Evolutionary conservation across 2,797 vertebrate species (phyloP).

Genomic region (Fratercula arctica): DNA sequence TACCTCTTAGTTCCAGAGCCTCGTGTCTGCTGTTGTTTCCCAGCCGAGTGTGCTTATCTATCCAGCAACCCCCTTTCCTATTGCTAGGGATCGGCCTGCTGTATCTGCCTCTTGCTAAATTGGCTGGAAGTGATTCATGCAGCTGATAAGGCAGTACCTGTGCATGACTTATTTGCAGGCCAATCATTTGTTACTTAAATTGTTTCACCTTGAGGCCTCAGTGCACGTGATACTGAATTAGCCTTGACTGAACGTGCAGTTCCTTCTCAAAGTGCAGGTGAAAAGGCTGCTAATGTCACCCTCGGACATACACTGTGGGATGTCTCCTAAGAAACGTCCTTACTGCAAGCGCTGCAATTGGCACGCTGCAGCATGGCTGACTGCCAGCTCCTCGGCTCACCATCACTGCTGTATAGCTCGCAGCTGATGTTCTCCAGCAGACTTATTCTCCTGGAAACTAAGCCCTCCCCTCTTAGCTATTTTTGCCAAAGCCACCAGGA

Average conservation of each 20-base stretch:
- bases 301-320: fast-evolving
- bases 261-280: neutral
- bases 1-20: neutral
- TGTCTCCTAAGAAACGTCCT: neutral
- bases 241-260: neutral
- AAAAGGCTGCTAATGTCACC: neutral
- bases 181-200: neutral
- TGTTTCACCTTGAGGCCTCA: neutral
- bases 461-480: neutral
- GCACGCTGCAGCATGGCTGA: neutral
- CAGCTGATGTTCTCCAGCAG: neutral
- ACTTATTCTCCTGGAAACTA: neutral
- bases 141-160: neutral
- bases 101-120: neutral
- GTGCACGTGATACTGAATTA: fast-evolving
- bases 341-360: neutral
- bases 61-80: neutral
- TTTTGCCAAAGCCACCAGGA: too few relatives aligned
- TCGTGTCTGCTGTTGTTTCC: neutral
- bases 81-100: neutral
- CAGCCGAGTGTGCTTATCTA: neutral
- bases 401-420: fast-evolving
- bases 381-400: neutral
- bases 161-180: neutral
- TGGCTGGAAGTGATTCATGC: neutral